Evolutionary conservation across 2,888 invertebrate genomes (phyloP), one percentile per base, ranked within the genome.

Genomic region (Rhodophaea formosa): DNA sequence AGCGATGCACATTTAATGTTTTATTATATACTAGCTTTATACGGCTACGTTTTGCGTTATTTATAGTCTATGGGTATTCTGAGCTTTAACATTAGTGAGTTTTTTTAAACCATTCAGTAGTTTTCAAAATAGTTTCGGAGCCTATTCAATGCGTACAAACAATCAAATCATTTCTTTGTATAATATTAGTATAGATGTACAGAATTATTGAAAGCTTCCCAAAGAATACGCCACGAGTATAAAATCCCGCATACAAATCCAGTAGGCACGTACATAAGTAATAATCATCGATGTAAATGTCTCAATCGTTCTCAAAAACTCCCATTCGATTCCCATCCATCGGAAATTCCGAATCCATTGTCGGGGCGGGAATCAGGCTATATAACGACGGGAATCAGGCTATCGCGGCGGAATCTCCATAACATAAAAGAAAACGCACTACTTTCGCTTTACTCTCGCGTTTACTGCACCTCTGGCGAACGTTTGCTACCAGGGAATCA

Each of bases 401-500:
- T 65, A 68, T 70, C 67, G 63, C 68, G 60, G 63, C 69, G 65
- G 68, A 71, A 83, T 80, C 77, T 78, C 75, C 82, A 82, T 82
- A 76, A 71, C 71, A 70, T 56, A 56, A 56, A 56, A 70, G 75
- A 72, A 76, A 75, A 77, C 75, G 68, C 76, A 78, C 79, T 78
- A 82, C 77, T 74, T 70, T 75, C 69, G 71, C 77, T 79, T 75
- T 71, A 75, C 71, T 72, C 62, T 16, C 69, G 65, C 71, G 77
- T 84, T 85, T 85, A 86, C 78, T 79, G 74, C 82, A 82, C 87
- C 84, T 82, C 68, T 59, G 86, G 75, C 72, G 78, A 66, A 66
- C 67, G 71, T 74, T 72, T 62, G 59, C 58, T 59, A 59, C 59
- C 58, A 62, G 59, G 59, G 53, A 65, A 63, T 68, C 69, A 76